Evolutionary conservation across 2,113 vertebrate species (phyloP).

Genomic region (Halichoerus grypus): DNA sequence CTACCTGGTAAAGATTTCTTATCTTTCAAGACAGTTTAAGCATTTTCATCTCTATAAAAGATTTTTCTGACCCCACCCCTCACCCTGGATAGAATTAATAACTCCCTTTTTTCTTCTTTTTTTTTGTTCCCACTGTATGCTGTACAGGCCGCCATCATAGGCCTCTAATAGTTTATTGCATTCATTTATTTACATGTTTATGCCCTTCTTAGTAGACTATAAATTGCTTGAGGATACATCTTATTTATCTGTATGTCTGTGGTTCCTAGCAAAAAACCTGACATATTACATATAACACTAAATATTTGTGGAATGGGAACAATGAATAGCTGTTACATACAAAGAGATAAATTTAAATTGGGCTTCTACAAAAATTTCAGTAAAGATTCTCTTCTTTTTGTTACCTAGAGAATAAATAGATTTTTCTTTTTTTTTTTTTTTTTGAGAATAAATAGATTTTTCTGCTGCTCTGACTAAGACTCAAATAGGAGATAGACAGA

Average conservation of each 20-base stretch:
- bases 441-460: neutral
- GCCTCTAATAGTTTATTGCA: neutral
- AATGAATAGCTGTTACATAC: neutral
- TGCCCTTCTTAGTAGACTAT: neutral
- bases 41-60: constrained; percentile 27
- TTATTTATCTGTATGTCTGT: neutral
- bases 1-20: neutral
- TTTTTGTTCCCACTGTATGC: neutral
- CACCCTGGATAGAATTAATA: neutral
- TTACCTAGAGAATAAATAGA: neutral
- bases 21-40: constrained; percentile 61
- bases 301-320: neutral
- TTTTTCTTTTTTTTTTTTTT: neutral
- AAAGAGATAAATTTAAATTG: constrained; percentile 31
- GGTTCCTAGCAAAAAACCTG: neutral
- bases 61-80: neutral
- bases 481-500: neutral
- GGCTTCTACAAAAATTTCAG: neutral
- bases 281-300: neutral
- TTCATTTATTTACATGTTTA: neutral
- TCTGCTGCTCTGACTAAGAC: neutral
- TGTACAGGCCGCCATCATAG: neutral
- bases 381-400: neutral
- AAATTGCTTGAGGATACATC: neutral
- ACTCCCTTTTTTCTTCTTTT: neutral